These are phyloP conservation scores for Ophiodon elongatus DNA, from an alignment of 2,113 vertebrate species.

Conservation along the genomic window DNA sequence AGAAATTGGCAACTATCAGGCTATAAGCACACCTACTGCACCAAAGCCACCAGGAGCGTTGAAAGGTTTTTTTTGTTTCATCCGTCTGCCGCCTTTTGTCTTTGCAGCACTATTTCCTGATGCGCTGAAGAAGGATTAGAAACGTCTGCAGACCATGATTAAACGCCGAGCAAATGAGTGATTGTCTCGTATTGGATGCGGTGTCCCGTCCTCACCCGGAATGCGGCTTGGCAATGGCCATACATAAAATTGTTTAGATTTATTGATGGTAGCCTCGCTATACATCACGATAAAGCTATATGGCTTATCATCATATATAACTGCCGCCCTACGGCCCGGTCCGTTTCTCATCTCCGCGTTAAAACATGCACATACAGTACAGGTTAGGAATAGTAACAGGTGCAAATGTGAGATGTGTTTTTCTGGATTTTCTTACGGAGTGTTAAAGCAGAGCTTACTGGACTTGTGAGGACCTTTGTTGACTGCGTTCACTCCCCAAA, in stretches of 20 bases:
- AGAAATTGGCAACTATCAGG: neutral
- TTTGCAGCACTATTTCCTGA: constrained; percentile 16
- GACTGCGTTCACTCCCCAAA: constrained; percentile 11
- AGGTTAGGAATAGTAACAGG: constrained; percentile 14
- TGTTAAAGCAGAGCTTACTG: constrained; percentile 13
- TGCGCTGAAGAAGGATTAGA: constrained; percentile 34
- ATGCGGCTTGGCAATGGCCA: constrained; percentile 31
- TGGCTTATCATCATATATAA: constrained; percentile 46
- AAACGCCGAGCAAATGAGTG: constrained; percentile 51
- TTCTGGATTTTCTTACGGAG: neutral
- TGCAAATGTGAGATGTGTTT: constrained; percentile 2
- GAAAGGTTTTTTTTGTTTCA: neutral
- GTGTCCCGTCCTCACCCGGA: constrained; percentile 1
- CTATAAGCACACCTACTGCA: neutral
- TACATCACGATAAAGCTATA: constrained; percentile 34
- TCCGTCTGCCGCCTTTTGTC: constrained; percentile 15
- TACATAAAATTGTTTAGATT: constrained; percentile 44
- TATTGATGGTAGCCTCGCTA: constrained; percentile 30
- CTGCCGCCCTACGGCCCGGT: neutral
- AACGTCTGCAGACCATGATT: constrained; percentile 43
- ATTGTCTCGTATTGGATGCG: constrained; percentile 32
- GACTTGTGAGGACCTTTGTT: constrained; percentile 18
- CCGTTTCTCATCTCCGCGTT: constrained; percentile 1
- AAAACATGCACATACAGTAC: constrained; percentile 8
- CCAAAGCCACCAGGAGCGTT: neutral